phyloP scores from a whole-genome alignment of 2,113 vertebrate species.

The Himantopus leucocephalus region DNA sequence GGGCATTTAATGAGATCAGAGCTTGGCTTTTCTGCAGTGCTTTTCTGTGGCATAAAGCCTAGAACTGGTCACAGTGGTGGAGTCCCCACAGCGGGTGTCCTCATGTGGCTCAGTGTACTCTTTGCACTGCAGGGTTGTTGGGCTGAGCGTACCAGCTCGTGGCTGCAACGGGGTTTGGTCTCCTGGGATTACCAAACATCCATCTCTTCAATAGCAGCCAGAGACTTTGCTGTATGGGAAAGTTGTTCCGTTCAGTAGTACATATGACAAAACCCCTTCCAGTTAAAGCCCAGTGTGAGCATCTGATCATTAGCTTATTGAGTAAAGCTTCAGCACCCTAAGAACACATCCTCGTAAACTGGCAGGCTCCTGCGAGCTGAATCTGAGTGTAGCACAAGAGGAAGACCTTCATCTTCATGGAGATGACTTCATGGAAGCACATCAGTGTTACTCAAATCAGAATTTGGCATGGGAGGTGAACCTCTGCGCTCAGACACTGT shows the following conservation, averaged over 20 bases:
- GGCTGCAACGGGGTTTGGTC: not conserved
- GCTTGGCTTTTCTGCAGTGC: not conserved
- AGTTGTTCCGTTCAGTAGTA: not conserved
- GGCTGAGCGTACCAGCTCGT: not conserved
- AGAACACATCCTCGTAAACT: not conserved
- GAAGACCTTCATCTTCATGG: not conserved
- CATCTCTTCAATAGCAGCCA: not conserved
- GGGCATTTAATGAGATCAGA: not conserved
- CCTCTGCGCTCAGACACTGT: not conserved
- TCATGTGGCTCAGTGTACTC: fast-evolving
- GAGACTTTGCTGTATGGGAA: not conserved
- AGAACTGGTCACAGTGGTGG: not conserved
- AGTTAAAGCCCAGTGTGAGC: not conserved
- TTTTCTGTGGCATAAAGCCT: not conserved
- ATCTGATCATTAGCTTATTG: not conserved
- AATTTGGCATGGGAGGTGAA: not conserved
- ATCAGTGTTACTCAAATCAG: not conserved
- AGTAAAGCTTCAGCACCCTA: not conserved
- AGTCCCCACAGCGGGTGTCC: not conserved
- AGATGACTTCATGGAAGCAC: not conserved
- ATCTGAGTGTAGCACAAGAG: not conserved
- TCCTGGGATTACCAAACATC: not conserved
- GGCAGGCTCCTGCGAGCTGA: not conserved
- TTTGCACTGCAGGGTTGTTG: not conserved
- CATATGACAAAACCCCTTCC: not conserved